Base-by-base conservation (phyloP, 2,797 vertebrate genomes). In the Falco biarmicus region DNA sequence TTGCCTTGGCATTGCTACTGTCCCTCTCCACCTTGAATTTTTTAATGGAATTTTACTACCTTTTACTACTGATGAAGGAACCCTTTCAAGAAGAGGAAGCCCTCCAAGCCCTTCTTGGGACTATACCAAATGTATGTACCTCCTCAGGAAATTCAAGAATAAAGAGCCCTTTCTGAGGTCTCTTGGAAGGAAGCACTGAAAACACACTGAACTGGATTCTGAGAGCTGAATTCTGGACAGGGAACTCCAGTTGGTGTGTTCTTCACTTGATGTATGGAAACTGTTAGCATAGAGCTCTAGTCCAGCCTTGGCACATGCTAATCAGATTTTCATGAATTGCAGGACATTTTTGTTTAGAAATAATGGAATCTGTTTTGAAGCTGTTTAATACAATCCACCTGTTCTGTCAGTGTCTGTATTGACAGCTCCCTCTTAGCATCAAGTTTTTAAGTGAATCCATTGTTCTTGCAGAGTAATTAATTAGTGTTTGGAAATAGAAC, bases 121-220 rank as follows among this genome's bases (percentile, higher is more conserved):
- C 48, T 78, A 10, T 61, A 83, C 48, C 69, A 74, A 85, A 59
- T 63, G 25, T 31, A 59, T 48, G 73, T 91, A 87, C 26, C 53
- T 78, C n/a, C 76, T 89, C 81, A 76, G 88, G 63, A 95, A 93
- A 60, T 87, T 83, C 10, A 77, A 80, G 78, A 95, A 93, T 87
- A 96, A 84, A 87, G 45, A 96, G 39, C 47, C 65, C 43, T 93
- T 96, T 94, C 91, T 73, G 20, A 74, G 24, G 51, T 16, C 20
- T 68, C 32, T 75, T 91, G 69, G 75, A 84, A 86, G 37, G 39
- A 61, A 73, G 8, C 47, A 32, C 11, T 76, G 31, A 18, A 57
- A 93, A 84, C 3, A 11, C 41, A 18, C 66, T 82, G 48, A 69
- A 80, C 79, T 43, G 41, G 15, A 22, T 60, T 84, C 79, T 83